Conservation (phyloP, 1,140 invertebrate species). For the Cepaea nemoralis region DNA sequence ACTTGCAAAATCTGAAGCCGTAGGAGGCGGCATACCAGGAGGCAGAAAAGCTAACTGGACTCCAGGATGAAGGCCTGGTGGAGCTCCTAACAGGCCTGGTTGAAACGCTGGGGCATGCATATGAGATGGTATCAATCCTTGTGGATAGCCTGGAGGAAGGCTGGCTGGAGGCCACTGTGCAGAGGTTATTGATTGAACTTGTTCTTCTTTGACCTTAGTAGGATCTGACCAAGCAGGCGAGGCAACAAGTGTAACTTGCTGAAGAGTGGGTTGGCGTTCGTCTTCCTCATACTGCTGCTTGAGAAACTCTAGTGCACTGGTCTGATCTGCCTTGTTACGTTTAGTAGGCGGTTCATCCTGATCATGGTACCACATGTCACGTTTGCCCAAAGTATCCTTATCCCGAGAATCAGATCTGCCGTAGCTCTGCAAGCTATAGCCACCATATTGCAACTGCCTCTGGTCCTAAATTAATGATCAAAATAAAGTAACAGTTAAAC, state of each 20-base stretch:
- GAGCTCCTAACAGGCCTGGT: constrained; percentile 24
- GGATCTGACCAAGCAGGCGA: background rate
- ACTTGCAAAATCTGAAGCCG: constrained; percentile 36
- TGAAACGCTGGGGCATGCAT: constrained; percentile 17
- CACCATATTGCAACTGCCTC: constrained; percentile 15
- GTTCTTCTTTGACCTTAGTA: constrained; percentile 26
- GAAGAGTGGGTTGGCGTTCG: constrained; percentile 35
- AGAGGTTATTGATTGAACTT: background rate
- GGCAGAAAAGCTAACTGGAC: constrained; percentile 40
- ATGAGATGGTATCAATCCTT: constrained; percentile 13
- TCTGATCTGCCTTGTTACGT: constrained; percentile 41
- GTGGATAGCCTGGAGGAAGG: constrained; percentile 28
- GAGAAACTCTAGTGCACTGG: constrained; percentile 54
- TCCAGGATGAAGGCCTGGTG: constrained; percentile 27
- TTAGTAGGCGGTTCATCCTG: constrained; percentile 42
- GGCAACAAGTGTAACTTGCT: constrained; percentile 8
- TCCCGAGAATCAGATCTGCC: constrained; percentile 25
- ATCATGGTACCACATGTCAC: constrained; percentile 26
- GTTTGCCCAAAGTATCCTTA: constrained; percentile 19
- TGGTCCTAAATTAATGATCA: constrained; percentile 17
- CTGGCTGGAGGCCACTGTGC: constrained; percentile 21
- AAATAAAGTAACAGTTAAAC: too few relatives aligned
- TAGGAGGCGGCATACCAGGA: constrained; percentile 32
- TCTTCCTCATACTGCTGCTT: constrained; percentile 55
- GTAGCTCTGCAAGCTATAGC: constrained; percentile 25